Evolutionary conservation across 2,888 invertebrate species (phyloP).

Genomic region (Idaea dimidiata): DNA sequence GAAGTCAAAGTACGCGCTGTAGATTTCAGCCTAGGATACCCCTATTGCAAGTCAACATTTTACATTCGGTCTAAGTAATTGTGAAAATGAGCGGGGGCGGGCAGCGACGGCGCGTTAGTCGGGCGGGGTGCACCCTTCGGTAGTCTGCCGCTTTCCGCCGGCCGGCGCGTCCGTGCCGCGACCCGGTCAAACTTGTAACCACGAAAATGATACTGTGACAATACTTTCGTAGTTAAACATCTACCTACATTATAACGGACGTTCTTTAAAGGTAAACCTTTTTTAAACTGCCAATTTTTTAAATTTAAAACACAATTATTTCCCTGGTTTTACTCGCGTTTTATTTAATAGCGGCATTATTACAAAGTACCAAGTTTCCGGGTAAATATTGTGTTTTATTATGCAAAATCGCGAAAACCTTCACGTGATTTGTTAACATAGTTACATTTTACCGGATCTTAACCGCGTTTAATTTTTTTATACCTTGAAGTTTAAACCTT

Average conservation of each 20-base stretch:
- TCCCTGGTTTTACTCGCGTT: too few species aligned
- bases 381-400: too few species aligned
- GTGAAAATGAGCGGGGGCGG: conserved; percentile 38
- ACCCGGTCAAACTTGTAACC: conserved; percentile 31
- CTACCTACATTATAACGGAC: conserved; percentile 12
- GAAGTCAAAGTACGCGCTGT: too few species aligned
- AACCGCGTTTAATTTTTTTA: too few species aligned
- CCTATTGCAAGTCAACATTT: conserved; percentile 35
- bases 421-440: too few species aligned
- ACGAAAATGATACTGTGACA: conserved; percentile 41
- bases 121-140: conserved; percentile 39
- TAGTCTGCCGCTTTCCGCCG: conserved; percentile 68
- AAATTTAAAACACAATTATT: too few species aligned
- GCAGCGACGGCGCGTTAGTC: conserved; percentile 35
- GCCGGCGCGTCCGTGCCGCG: conserved; percentile 51
- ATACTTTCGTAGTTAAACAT: conserved; percentile 31
- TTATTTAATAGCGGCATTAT: too few species aligned
- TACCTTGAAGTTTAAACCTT: too few species aligned
- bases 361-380: too few species aligned
- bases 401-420: too few species aligned
- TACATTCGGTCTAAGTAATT: conserved; percentile 46
- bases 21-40: neutral
- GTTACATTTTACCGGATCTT: too few species aligned
- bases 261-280: conserved; percentile 37
- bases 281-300: neutral